Base-by-base conservation (phyloP, 2,888 invertebrate genomes). In the Rotaria macrura region DNA sequence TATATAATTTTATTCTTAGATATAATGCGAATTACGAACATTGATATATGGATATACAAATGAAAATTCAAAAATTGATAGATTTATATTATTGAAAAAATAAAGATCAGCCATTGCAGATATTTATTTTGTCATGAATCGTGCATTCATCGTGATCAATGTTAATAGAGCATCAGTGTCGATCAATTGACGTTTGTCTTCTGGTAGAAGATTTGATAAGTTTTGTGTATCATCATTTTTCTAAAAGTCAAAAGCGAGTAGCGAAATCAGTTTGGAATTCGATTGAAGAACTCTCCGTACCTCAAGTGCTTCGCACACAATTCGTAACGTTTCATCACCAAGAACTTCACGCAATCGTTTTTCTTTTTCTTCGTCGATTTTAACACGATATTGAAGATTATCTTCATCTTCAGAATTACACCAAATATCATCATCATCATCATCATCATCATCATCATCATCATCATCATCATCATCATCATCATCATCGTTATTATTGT, bases 391-490 rank as follows among this genome's bases (percentile, higher is more conserved):
- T 79, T 43, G 25, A 43, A 79, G 79, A 43, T 79, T 79, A n/a
- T 79, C 79, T 79, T 79, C 79, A 43, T 79, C 79, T 79, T 79
- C 79, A 43, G 5, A 25, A 79, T 79, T 79, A 43, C 79, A 79
- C 79, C 79, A 79, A 43, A 79, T 43, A n/a, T 79, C 43, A 43
- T 79, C 79, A 43, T 79, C 79, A n/a, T 79, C 79, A 43, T 43
- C 10, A 79, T 79, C n/a, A 43, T 40, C 43, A 74, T 43, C 43
- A 43, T 47, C 47, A 47, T 47, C 47, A 47, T 47, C 47, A 12
- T 47, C 47, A 4, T 79, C 43, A 43, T 79, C 79, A 43, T 79
- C 79, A n/a, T 79, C 79, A 43, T 43, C 10, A 79, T 79, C n/a
- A 43, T 40, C 43, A 74, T 43, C 43, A 43, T 47, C 47, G 14